These are phyloP conservation scores for Vesta saturnalis DNA, from an alignment of 2,888 invertebrate species.

Conservation along the genomic window DNA sequence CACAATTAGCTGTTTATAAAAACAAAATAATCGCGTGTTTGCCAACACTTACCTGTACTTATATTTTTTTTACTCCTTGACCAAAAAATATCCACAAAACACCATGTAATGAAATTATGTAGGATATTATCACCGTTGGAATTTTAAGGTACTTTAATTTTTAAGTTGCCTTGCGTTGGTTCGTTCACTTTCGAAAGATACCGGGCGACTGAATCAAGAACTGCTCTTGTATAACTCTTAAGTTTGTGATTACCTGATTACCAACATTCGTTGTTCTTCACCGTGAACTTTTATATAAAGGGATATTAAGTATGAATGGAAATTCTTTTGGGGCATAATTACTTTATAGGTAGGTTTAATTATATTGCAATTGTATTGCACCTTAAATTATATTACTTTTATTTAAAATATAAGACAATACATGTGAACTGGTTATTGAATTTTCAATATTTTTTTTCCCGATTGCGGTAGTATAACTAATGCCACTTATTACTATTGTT, in stretches of 20 bases:
- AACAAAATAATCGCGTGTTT: too few relatives aligned
- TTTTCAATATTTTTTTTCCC: too few relatives aligned
- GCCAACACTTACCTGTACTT: too few relatives aligned
- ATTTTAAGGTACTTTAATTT: neutral
- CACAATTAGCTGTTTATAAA: too few relatives aligned
- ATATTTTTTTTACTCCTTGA: neutral
- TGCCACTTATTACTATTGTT: too few relatives aligned
- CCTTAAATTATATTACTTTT: too few relatives aligned
- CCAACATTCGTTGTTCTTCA: constrained; percentile 28
- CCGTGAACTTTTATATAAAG: constrained; percentile 14
- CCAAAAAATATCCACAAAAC: neutral
- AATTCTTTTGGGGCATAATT: too few relatives aligned
- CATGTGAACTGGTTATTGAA: too few relatives aligned
- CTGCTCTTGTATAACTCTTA: constrained; percentile 30
- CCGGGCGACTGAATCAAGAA: constrained; percentile 34
- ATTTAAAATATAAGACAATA: too few relatives aligned
- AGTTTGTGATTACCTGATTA: constrained; percentile 35
- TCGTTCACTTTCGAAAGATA: constrained; percentile 33
- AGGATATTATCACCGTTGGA: neutral
- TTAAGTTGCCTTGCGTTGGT: constrained; percentile 5
- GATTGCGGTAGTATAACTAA: too few relatives aligned
- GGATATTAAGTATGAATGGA: neutral
- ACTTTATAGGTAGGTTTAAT: too few relatives aligned
- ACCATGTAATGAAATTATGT: neutral
- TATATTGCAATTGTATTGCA: too few relatives aligned